phyloP scores from a whole-genome alignment of 2,113 vertebrate genomes.

The Cyprinodon variegatus region DNA sequence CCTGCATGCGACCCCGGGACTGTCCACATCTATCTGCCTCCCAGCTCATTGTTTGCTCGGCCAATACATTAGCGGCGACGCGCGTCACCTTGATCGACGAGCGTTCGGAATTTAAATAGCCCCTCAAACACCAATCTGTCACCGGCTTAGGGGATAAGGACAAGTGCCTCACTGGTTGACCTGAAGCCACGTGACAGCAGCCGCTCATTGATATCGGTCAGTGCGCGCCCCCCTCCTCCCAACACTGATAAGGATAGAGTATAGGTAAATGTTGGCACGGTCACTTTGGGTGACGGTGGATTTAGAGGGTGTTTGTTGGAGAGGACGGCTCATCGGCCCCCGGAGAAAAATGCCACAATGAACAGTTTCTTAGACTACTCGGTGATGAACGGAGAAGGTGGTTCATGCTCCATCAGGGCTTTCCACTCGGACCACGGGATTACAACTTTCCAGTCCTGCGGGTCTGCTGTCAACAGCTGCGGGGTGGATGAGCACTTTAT shows the following conservation, averaged over 20 bases:
- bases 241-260: conserved; percentile 80
- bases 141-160: conserved; percentile 83
- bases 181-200: conserved; percentile 82
- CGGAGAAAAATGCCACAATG: conserved; percentile 90
- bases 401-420: conserved; percentile 87
- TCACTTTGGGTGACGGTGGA: conserved; percentile 81
- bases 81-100: conserved; percentile 89
- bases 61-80: conserved; percentile 80
- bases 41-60: conserved; percentile 78
- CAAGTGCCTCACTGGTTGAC: conserved; percentile 90
- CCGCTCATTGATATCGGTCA: conserved; percentile 92
- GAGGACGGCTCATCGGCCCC: conserved; percentile 79
- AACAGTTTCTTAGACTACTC: conserved; percentile 97
- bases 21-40: conserved; percentile 72
- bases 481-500: conserved; percentile 90
- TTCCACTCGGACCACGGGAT: conserved; percentile 93
- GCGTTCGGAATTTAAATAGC: conserved; percentile 94
- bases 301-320: conserved; percentile 79
- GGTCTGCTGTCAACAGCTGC: conserved; percentile 89
- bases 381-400: conserved; percentile 86
- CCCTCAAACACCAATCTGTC: conserved; percentile 90
- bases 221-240: conserved; percentile 51
- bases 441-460: conserved; percentile 96
- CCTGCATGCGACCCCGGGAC: conserved; percentile 65
- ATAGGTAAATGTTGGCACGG: conserved; percentile 93